Evolutionary conservation across 92 coral and sea anemone genomes (phyloP), one percentile per base, ranked within the genome.

Genomic region (Parazoanthus darwini): DNA sequence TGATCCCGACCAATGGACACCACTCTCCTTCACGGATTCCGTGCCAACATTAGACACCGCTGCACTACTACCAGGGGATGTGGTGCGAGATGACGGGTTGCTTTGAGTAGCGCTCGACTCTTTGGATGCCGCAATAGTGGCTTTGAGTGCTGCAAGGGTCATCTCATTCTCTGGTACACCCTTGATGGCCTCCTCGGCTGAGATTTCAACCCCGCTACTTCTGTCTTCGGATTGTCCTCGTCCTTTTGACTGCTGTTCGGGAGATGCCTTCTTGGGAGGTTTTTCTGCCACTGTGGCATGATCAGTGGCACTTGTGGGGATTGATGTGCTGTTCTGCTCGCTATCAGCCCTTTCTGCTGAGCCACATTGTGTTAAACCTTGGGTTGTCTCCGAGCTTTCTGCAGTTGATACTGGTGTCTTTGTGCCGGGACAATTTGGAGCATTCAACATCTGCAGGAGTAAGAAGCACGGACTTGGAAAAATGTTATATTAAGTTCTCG

Each of bases 91-190:
- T 48, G 65, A 44, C 23, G 44, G 87, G 23, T 35, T n/a, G 43
- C 79, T 82, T 20, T 10, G 8, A 18, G 66, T 11, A 35, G 35
- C 46, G 15, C 68, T 84, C 44, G 54, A 26, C 65, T 84, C 87
- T 84, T 84, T 84, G 51, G 87, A 70, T n/a, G 87, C 79, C 6
- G 63, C 67, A 16, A 84, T 43, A 25, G 63, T 70, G 1, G 87
- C 87, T 48, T 84, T 84, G 63, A 84, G 87, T 4, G 87, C 87
- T 25, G 87, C 87, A 70, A 84, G 79, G 44, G 79, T 66, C 87
- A 84, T 84, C n/a, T 84, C 79, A 33, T 79, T 72, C 68, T 84
- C 87, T 46, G 87, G 87, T 48, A 84, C 18, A 8, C 87, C 79
- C 68, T 71, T 84, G 25, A 84, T 36, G 13, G 87, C 87, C 78